Conservation (phyloP, 2,888 invertebrate genomes). For the Drosophila mimetica region DNA sequence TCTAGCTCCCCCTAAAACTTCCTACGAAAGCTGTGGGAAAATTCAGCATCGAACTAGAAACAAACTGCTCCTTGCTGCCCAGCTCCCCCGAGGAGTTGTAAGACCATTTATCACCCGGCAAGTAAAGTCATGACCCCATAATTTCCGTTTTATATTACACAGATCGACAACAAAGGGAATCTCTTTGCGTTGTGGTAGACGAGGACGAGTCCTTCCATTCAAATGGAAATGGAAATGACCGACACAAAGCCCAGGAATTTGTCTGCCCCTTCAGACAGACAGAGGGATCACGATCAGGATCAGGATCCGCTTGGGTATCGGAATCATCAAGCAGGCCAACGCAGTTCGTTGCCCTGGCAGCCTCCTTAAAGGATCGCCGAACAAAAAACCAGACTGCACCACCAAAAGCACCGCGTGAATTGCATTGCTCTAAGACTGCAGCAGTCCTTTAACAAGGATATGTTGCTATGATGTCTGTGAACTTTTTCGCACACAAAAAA, state of each 20-base stretch:
- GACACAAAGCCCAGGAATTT: constrained; percentile 38
- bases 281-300: constrained; percentile 43
- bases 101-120: constrained; percentile 59
- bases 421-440: constrained; percentile 45
- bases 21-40: constrained; percentile 58
- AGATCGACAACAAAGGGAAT: constrained; percentile 31
- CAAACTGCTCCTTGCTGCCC: constrained; percentile 25
- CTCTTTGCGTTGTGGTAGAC: constrained; percentile 22
- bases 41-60: constrained; percentile 19
- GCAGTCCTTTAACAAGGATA: constrained; percentile 43
- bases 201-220: constrained; percentile 34
- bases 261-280: constrained; percentile 47
- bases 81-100: constrained; percentile 27
- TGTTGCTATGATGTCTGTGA: constrained; percentile 63
- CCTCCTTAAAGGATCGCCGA: constrained; percentile 54
- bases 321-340: constrained; percentile 45
- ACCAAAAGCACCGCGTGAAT: constrained; percentile 38
- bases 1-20: constrained; percentile 46
- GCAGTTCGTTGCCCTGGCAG: constrained; percentile 67
- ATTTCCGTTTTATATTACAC: constrained; percentile 41
- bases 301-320: constrained; percentile 21
- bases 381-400: constrained; percentile 70
- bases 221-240: constrained; percentile 54
- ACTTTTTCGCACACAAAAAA: constrained; percentile 68
- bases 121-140: constrained; percentile 72